Evolutionary conservation across 2,888 invertebrate species (phyloP).

Genomic region (Thecocarcelia acutangulata): DNA sequence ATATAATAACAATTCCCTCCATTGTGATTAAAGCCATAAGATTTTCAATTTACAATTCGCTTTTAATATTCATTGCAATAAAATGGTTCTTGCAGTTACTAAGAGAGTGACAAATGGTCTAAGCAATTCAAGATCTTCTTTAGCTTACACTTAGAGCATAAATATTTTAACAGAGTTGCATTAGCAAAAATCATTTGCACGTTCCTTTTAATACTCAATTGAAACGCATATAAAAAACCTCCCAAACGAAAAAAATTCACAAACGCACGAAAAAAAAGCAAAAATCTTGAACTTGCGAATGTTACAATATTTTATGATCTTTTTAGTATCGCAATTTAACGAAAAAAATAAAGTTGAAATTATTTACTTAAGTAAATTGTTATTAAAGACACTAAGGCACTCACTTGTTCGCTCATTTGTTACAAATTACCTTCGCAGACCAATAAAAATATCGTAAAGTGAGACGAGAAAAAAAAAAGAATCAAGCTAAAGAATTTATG

Average conservation of each 20-base stretch:
- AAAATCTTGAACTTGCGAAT: constrained; percentile 13
- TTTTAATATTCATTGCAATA: no score
- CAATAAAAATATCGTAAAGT: constrained; percentile 72
- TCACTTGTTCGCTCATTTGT: constrained; percentile 31
- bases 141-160: not conserved
- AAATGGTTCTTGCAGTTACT: no score
- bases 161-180: constrained; percentile 56
- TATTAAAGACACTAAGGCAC: constrained; percentile 38
- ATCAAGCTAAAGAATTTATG: constrained; percentile 1
- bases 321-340: constrained; percentile 38
- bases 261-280: not conserved
- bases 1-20: no score
- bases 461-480: constrained; percentile 36
- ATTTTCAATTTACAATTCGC: no score
- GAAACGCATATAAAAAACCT: not conserved
- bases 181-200: constrained; percentile 55
- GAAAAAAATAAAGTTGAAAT: constrained; percentile 30
- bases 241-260: not conserved
- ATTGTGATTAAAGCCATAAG: no score
- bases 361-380: constrained; percentile 65
- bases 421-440: constrained; percentile 71
- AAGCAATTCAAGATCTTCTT: not conserved
- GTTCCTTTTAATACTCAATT: constrained; percentile 9
- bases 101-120: no score
- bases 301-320: constrained; percentile 48